Percentiles rank a stretch among this genome's conserved stretches.
These are phyloP conservation scores for Melipona bicolor DNA, from an alignment of 2,888 invertebrate species.

Conservation along the genomic window DNA sequence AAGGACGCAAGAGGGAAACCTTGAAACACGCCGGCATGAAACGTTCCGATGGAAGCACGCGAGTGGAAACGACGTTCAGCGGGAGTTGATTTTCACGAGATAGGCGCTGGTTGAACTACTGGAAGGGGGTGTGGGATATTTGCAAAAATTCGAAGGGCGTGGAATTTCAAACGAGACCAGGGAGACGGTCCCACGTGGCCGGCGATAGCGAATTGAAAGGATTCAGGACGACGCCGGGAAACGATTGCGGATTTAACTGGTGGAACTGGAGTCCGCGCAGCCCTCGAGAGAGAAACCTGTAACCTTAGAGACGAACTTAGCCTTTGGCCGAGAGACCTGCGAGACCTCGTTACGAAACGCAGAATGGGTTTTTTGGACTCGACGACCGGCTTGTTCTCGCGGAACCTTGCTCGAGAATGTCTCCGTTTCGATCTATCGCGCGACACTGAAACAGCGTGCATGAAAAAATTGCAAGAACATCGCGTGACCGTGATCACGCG, in stretches of 20 bases:
- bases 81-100: not conserved
- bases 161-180: not conserved
- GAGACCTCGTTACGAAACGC: conserved; percentile 25
- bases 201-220: conserved; percentile 6
- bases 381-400: not conserved
- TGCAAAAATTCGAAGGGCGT: not conserved
- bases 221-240: not conserved
- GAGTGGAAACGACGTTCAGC: not conserved
- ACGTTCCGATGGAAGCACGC: conserved; percentile 12
- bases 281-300: conserved; percentile 1
- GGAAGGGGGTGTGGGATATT: not conserved
- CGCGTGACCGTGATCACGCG: not conserved
- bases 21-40: conserved; percentile 11
- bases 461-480: conserved; percentile 30
- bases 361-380: conserved; percentile 8
- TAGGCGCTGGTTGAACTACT: not conserved
- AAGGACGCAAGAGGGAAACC: conserved; percentile 3
- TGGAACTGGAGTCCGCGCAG: not conserved
- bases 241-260: conserved; percentile 7
- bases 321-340: conserved; percentile 26
- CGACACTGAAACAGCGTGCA: conserved; percentile 11
- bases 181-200: not conserved
- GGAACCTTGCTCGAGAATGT: conserved; percentile 6
- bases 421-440: conserved; percentile 1
- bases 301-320: conserved; percentile 26